These are phyloP conservation scores for Himalopsyche kuldschensis DNA, from an alignment of 2,888 invertebrate genomes.

Conservation along the genomic window DNA sequence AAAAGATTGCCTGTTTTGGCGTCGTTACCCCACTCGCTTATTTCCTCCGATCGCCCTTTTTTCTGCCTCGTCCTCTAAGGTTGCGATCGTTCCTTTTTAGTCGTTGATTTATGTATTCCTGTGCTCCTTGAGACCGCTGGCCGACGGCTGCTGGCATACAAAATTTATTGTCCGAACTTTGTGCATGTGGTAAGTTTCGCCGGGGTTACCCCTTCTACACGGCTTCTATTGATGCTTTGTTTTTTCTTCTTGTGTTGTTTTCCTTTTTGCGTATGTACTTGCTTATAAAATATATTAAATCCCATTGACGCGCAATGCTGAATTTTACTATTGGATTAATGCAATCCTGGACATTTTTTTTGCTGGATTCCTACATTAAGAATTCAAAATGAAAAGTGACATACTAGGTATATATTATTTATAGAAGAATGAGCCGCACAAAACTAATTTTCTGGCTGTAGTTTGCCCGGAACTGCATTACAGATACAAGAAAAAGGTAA, in stretches of 20 bases:
- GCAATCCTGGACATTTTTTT: too few species aligned
- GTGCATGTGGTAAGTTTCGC: conserved; percentile 30
- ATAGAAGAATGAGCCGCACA: too few species aligned
- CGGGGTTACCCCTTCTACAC: not conserved
- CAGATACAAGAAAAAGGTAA: too few species aligned
- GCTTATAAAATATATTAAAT: not conserved
- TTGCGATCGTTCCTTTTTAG: conserved; percentile 19
- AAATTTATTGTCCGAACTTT: conserved; percentile 31
- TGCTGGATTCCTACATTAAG: too few species aligned
- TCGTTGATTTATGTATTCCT: conserved; percentile 30
- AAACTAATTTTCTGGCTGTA: too few species aligned
- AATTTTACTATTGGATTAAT: too few species aligned
- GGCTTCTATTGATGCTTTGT: conserved; percentile 10
- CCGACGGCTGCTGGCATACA: conserved; percentile 27
- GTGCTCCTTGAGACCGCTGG: conserved; percentile 29
- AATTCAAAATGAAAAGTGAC: too few species aligned
- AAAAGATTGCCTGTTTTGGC: not conserved
- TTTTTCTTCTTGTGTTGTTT: conserved; percentile 9
- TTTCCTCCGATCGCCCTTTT: not conserved
- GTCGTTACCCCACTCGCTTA: not conserved
- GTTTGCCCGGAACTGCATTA: too few species aligned
- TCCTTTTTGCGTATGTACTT: not conserved
- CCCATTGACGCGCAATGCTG: not conserved
- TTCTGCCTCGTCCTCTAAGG: not conserved
- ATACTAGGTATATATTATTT: too few species aligned